Evolutionary conservation across 2,888 invertebrate genomes (phyloP).

Genomic region (Chalcosyrphus nemorum): DNA sequence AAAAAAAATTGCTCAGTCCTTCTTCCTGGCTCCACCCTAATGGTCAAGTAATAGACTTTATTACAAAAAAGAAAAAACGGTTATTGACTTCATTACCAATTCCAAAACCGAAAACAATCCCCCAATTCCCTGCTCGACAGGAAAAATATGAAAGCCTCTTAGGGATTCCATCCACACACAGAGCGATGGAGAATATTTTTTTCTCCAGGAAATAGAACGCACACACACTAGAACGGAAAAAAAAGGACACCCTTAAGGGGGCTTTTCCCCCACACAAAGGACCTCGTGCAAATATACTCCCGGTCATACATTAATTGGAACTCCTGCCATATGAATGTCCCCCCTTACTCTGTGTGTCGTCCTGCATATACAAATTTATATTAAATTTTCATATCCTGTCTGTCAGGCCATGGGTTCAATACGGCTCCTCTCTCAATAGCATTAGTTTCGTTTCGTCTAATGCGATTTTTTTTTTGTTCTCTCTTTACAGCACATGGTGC

Average conservation of each 20-base stretch:
- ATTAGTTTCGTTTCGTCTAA: constrained; percentile 45
- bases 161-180: constrained; percentile 14
- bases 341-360: background rate
- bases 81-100: constrained; percentile 42
- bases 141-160: constrained; percentile 39
- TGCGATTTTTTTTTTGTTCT: constrained; percentile 46
- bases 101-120: constrained; percentile 47
- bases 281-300: constrained; percentile 38
- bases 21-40: background rate
- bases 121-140: background rate
- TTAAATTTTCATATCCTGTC: constrained; percentile 71
- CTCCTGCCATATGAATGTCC: constrained; percentile 18
- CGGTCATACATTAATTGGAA: constrained; percentile 63
- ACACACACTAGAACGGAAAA: background rate
- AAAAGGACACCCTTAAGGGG: background rate
- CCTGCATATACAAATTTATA: constrained; percentile 57
- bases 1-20: background rate
- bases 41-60: constrained; percentile 34
- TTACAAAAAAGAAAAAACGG: background rate
- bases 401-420: constrained; percentile 59
- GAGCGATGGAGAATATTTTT: background rate
- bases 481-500: constrained; percentile 81
- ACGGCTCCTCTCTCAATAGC: constrained; percentile 48
- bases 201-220: background rate
- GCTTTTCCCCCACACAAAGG: background rate